Evolutionary conservation across 2,113 vertebrate species (phyloP).

Genomic region (Campylorhamphus procurvoides): DNA sequence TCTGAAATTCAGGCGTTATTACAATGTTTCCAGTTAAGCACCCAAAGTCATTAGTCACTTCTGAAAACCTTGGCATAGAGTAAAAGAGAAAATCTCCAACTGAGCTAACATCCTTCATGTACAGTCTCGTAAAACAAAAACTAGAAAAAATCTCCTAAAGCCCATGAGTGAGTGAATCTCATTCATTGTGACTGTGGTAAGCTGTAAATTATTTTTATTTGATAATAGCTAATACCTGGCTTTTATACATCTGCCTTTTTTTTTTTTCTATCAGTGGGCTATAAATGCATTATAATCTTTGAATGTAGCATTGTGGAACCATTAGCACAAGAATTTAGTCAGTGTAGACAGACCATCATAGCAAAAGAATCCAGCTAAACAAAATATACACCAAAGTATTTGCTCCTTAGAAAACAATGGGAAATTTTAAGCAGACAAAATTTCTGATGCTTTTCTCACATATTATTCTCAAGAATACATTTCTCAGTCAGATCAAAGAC

Average conservation of each 20-base stretch:
- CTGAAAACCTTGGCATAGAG: slow-evolving; percentile 61
- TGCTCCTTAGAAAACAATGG: slow-evolving; percentile 47
- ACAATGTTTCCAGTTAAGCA: slow-evolving; percentile 64
- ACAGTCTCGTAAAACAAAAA: slow-evolving; percentile 53
- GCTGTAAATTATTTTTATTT: slow-evolving; percentile 62
- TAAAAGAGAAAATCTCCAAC: slow-evolving; percentile 64
- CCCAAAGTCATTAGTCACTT: slow-evolving; percentile 70
- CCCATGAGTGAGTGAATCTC: slow-evolving; percentile 24
- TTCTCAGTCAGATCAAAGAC: neutral
- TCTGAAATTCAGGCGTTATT: slow-evolving; percentile 58
- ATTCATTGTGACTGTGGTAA: slow-evolving; percentile 31
- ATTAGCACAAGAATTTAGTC: slow-evolving; percentile 36
- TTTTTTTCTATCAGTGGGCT: neutral
- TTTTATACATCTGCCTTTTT: neutral
- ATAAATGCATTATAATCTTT: slow-evolving; percentile 39
- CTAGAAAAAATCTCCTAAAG: slow-evolving; percentile 35
- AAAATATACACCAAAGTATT: slow-evolving; percentile 50
- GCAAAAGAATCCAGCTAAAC: slow-evolving; percentile 58
- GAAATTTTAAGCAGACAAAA: slow-evolving; percentile 18
- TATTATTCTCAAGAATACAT: neutral
- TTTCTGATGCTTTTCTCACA: neutral
- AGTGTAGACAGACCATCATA: slow-evolving; percentile 54
- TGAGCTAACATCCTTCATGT: slow-evolving; percentile 53
- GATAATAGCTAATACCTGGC: slow-evolving; percentile 56
- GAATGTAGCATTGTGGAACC: slow-evolving; percentile 25